Evolutionary conservation across 2,113 vertebrate species (phyloP).

Genomic region (Craseonycteris thonglongyai): DNA sequence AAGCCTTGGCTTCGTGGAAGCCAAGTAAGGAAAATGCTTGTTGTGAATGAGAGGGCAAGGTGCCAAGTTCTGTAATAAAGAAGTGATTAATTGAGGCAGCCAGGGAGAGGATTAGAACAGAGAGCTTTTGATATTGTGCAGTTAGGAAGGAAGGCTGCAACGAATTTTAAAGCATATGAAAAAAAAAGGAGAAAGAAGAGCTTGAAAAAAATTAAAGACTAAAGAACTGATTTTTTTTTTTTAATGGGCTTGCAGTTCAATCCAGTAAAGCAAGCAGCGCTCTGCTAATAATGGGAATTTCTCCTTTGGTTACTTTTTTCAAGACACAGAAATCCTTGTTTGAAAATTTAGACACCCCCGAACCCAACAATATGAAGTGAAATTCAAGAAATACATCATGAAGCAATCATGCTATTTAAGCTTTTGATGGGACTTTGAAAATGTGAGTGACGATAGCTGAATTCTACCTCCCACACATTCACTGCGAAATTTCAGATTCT

Average conservation of each 20-base stretch:
- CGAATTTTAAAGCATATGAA: slow-evolving; percentile 45
- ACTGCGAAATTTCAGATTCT: neutral
- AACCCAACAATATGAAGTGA: neutral
- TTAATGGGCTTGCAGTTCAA: neutral
- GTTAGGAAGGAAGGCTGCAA: slow-evolving; percentile 33
- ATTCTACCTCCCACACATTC: neutral
- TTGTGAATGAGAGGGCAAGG: slow-evolving; percentile 37
- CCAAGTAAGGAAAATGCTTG: neutral
- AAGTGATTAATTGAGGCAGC: slow-evolving; percentile 60
- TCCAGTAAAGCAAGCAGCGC: neutral
- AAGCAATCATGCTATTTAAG: neutral
- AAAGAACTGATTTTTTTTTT: neutral
- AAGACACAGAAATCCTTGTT: neutral
- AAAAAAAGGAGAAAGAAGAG: slow-evolving; percentile 17
- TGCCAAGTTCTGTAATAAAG: slow-evolving; percentile 62
- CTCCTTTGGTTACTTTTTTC: neutral
- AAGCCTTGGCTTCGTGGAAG: slow-evolving; percentile 3
- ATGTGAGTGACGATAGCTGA: neutral
- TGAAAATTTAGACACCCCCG: neutral
- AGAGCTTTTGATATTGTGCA: slow-evolving; percentile 60
- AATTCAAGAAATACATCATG: neutral
- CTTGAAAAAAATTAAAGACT: slow-evolving; percentile 10
- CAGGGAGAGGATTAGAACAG: slow-evolving; percentile 60
- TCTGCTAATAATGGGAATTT: neutral
- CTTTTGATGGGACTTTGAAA: neutral